Conservation (phyloP, 2,113 vertebrate species). For the Phocoena phocoena region DNA sequence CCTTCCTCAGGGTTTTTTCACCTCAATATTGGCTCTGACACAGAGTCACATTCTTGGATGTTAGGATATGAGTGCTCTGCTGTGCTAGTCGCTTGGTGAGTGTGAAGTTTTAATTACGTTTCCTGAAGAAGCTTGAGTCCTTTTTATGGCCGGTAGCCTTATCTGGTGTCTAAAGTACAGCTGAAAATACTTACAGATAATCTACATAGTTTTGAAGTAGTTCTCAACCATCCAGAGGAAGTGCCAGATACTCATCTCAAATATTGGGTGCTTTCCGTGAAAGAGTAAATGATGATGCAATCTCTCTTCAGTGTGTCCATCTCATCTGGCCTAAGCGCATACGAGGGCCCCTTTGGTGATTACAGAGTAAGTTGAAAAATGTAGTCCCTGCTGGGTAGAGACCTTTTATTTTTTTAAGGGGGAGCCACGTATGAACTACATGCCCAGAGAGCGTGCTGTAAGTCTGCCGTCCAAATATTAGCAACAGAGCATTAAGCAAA, state of each 20-base stretch:
- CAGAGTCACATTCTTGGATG: not conserved
- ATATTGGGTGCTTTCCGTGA: not conserved
- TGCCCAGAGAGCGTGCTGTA: not conserved
- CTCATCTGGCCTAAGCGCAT: not conserved
- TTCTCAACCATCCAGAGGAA: not conserved
- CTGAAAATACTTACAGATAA: not conserved
- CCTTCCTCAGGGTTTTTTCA: not conserved
- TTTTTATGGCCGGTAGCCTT: not conserved
- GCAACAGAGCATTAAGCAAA: not conserved
- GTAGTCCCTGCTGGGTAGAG: not conserved
- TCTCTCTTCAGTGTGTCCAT: not conserved
- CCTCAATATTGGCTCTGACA: not conserved
- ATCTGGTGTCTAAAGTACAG: not conserved
- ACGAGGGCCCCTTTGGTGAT: not conserved
- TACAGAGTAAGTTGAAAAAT: not conserved
- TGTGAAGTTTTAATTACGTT: not conserved
- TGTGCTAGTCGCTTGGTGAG: not conserved
- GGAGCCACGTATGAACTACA: not conserved
- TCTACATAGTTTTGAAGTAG: not conserved
- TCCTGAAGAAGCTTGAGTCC: not conserved
- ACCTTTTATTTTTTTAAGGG: conserved; percentile 6
- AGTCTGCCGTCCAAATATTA: not conserved
- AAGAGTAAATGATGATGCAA: not conserved
- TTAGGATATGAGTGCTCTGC: not conserved
- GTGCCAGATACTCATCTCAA: not conserved